Percentiles rank a stretch among this genome's conserved stretches.
These are phyloP conservation scores for Todiramphus saurophagus DNA, from an alignment of 2,113 vertebrate genomes.

Conservation along the genomic window DNA sequence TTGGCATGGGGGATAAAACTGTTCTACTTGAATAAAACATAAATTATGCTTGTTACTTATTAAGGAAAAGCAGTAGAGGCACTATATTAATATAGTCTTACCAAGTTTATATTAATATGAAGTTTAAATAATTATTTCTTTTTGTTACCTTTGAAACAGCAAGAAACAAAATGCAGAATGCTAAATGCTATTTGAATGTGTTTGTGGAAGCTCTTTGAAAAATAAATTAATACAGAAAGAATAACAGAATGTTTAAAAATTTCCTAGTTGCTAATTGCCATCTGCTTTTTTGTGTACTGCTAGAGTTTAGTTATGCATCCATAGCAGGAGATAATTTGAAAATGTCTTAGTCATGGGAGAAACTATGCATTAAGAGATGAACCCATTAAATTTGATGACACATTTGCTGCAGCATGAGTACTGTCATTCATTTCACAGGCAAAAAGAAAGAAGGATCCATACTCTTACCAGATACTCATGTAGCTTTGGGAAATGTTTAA, in stretches of 20 bases:
- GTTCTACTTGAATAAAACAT: not conserved
- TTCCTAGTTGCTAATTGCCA: not conserved
- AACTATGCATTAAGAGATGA: not conserved
- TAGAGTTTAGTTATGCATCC: not conserved
- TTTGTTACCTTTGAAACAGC: not conserved
- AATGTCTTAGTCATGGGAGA: not conserved
- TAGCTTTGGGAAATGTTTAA: not conserved
- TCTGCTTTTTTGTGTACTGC: not conserved
- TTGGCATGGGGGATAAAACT: not conserved
- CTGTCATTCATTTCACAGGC: not conserved
- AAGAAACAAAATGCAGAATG: not conserved
- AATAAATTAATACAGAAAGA: not conserved
- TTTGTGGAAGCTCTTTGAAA: not conserved
- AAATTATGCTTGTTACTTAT: not conserved
- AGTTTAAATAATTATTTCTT: not conserved
- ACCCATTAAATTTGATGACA: not conserved
- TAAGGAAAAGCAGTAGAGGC: not conserved
- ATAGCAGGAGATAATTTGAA: not conserved
- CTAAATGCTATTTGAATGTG: not conserved
- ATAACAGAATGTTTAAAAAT: not conserved
- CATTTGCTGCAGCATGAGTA: not conserved
- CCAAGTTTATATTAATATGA: not conserved
- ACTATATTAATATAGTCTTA: not conserved
- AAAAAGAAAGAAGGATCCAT: not conserved
- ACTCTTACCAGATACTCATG: not conserved